Evolutionary conservation across 2,888 invertebrate genomes (phyloP), one percentile per base, ranked within the genome.

Genomic region (Busseola fusca): DNA sequence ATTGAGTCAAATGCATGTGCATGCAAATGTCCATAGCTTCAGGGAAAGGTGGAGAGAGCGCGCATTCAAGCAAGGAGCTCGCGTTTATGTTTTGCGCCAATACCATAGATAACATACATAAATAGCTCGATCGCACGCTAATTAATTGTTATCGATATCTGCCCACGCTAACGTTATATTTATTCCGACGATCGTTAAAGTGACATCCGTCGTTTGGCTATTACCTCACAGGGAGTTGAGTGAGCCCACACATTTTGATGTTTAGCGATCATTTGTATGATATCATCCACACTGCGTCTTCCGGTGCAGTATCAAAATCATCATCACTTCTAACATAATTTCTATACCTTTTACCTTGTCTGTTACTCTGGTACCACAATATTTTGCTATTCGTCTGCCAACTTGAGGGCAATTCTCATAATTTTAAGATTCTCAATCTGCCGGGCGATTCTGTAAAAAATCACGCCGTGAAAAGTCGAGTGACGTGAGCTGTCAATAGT

Each of bases 41-140:
- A 89, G 93, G 90, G 95, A 95, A 94, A 95, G 90, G 89, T 78
- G 86, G 91, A 91, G 95, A 95, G 92, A 95, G 94, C 88, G 91
- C 87, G 87, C 93, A 89, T 83, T 92, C 83, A 88, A 88, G 89
- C 91, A 88, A 84, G 81, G 87, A 91, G 90, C 87, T 76, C 85
- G 78, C 82, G 84, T 86, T 84, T 84, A 86, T 87, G 87, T 88
- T 85, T 84, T 76, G 83, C 87, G 86, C 89, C 91, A 89, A 90
- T 89, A 86, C 81, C 74, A 84, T 84, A 84, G 82, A 89, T 85
- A 87, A 85, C 80, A 85, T 72, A 78, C 76, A 76, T 81, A 72
- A 76, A 76, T 83, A 78, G 76, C 75, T 82, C 67, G 72, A 76
- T 75, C 59, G 71, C 42, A 74, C 69, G 64, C 62, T 79, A 72